These are phyloP conservation scores for Labia minor DNA, from an alignment of 2,888 invertebrate species.

Conservation along the genomic window DNA sequence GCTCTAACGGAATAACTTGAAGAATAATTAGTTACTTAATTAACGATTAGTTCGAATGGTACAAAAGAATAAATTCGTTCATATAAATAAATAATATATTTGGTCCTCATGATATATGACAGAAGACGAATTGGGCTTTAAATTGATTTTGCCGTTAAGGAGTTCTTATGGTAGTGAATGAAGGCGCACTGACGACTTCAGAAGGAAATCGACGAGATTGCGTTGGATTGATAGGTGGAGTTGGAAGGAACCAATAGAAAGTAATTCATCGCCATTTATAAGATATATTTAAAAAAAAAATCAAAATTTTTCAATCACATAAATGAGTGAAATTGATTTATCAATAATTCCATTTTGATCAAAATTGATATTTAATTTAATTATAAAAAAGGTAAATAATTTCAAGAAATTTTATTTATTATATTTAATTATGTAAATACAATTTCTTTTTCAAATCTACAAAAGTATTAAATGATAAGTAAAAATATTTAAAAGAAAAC, in stretches of 20 bases:
- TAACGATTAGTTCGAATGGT: background rate
- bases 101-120: background rate
- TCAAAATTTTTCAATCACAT: too few relatives aligned
- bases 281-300: too few relatives aligned
- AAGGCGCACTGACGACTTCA: background rate
- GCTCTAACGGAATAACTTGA: background rate
- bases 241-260: background rate
- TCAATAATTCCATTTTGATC: too few relatives aligned
- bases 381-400: too few relatives aligned
- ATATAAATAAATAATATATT: background rate
- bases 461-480: too few relatives aligned
- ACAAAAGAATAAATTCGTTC: background rate
- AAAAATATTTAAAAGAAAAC: too few relatives aligned
- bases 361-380: too few relatives aligned
- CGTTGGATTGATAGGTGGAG: background rate
- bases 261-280: too few relatives aligned
- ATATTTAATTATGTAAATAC: too few relatives aligned
- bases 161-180: background rate
- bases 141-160: background rate
- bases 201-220: background rate
- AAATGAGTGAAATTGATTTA: too few relatives aligned
- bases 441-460: too few relatives aligned
- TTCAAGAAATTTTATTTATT: too few relatives aligned
- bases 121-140: conserved; percentile 5
- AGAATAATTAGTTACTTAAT: conserved; percentile 7